phyloP scores from a whole-genome alignment of 2,113 vertebrate genomes.

The Uria aalge region DNA sequence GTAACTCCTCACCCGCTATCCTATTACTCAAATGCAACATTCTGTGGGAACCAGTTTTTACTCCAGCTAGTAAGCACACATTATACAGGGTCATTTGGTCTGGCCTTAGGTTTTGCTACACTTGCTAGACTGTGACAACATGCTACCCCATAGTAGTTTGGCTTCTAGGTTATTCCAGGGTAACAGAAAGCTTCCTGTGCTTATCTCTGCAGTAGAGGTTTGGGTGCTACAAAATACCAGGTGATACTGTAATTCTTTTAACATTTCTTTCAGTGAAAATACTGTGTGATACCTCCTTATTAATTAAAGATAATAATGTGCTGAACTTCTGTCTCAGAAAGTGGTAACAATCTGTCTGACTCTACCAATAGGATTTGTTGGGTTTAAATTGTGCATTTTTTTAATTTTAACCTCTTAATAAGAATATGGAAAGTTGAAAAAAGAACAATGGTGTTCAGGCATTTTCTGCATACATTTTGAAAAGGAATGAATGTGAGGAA shows the following conservation, averaged over 20 bases:
- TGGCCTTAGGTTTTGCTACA: neutral
- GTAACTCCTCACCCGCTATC: neutral
- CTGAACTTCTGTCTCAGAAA: neutral
- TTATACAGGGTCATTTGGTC: neutral
- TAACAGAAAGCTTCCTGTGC: neutral
- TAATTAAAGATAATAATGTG: neutral
- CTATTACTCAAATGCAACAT: neutral
- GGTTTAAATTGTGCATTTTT: neutral
- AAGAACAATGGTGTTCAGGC: neutral
- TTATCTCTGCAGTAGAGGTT: neutral
- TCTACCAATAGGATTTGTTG: neutral
- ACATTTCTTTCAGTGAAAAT: neutral
- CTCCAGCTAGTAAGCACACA: neutral
- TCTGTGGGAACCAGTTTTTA: neutral
- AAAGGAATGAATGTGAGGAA: neutral
- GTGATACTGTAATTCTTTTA: neutral
- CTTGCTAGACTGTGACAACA: neutral
- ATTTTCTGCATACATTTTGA: neutral
- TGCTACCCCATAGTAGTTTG: neutral
- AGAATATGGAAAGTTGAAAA: neutral
- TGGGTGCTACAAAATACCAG: neutral
- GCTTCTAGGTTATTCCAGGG: neutral
- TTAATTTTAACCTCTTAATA: neutral
- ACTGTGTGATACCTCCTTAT: neutral
- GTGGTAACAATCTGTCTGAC: neutral